Conservation (phyloP, 2,888 invertebrate genomes). For the Dasysyrphus tricinctus region DNA sequence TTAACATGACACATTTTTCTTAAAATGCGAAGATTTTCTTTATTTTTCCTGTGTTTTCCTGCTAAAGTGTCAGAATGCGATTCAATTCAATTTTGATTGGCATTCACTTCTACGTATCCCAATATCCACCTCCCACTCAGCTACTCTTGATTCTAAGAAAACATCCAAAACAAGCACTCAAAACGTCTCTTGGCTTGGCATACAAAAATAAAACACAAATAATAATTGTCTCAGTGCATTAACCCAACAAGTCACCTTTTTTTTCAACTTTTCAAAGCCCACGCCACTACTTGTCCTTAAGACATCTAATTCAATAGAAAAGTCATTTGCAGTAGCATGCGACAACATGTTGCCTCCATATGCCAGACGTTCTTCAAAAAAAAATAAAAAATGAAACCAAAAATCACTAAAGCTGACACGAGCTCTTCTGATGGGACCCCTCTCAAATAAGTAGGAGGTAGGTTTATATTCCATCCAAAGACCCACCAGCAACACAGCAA, state of each 20-base stretch:
- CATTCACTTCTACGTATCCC: not conserved
- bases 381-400: conserved; percentile 23
- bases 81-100: conserved; percentile 18
- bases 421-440: conserved; percentile 13
- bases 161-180: conserved; percentile 7
- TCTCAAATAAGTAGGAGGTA: not conserved
- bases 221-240: conserved; percentile 30
- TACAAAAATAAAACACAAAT: not conserved
- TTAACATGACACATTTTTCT: no score
- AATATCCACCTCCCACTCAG: not conserved
- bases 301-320: conserved; percentile 61
- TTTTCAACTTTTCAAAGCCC: conserved; percentile 9
- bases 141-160: not conserved
- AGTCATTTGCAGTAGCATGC: conserved; percentile 57
- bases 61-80: not conserved
- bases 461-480: conserved; percentile 1
- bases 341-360: conserved; percentile 67
- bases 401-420: conserved; percentile 50
- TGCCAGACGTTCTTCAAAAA: conserved; percentile 45
- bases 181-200: not conserved
- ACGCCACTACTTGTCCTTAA: conserved; percentile 34
- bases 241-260: conserved; percentile 39
- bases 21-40: no score
- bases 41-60: not conserved
- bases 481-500: conserved; percentile 39